A percentile compares a stretch with the other conserved stretches of the same genome.
Evolutionary conservation across 2,888 invertebrate species (phyloP).

Genomic region (Julus scanicus): DNA sequence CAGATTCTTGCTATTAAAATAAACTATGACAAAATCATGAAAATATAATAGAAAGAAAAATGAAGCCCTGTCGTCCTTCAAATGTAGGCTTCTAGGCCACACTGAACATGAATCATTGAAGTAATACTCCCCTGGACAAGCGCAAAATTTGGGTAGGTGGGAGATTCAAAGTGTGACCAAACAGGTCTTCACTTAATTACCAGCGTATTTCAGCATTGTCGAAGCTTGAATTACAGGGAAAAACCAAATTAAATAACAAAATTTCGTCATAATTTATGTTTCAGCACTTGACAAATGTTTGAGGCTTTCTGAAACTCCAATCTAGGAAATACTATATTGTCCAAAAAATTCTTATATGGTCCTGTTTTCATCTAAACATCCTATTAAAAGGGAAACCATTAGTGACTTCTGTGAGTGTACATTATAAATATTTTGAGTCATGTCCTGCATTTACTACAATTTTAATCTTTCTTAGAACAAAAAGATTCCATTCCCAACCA

Average conservation of each 20-base stretch:
- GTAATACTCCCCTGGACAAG: background rate
- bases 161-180: background rate
- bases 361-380: too few species aligned
- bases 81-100: slow-evolving; percentile 35
- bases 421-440: too few species aligned
- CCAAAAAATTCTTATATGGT: too few species aligned
- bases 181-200: background rate
- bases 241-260: background rate
- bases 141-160: background rate
- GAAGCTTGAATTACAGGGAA: background rate
- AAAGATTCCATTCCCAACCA: too few species aligned
- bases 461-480: too few species aligned
- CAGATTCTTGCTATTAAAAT: background rate
- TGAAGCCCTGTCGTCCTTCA: slow-evolving; percentile 20
- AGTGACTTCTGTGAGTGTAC: too few species aligned
- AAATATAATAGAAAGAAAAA: background rate
- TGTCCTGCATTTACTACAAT: too few species aligned
- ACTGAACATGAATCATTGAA: background rate
- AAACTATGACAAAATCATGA: slow-evolving; percentile 6
- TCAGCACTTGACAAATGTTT: too few species aligned
- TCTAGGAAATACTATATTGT: too few species aligned
- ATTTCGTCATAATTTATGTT: background rate
- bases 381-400: too few species aligned
- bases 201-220: background rate
- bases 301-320: too few species aligned